phyloP scores from a whole-genome alignment of 2,797 vertebrate species.

The Pseudochirops cupreus region DNA sequence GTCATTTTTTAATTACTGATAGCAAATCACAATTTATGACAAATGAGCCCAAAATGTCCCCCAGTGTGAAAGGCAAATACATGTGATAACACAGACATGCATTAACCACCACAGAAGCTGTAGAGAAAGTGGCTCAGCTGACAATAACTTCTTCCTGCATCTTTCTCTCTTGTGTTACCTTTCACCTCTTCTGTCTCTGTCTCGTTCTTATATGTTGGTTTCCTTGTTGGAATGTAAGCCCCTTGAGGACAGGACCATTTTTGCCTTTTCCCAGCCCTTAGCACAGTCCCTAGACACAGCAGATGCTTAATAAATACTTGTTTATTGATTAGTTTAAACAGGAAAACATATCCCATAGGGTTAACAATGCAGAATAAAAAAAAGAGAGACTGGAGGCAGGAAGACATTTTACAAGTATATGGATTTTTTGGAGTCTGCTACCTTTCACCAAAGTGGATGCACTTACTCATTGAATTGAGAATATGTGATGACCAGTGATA shows the following conservation, averaged over 20 bases:
- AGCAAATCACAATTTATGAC: background rate
- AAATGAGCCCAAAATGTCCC: background rate
- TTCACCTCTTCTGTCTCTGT: background rate
- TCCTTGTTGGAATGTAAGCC: background rate
- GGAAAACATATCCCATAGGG: slow-evolving; percentile 41
- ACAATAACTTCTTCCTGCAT: background rate
- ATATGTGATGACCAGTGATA: background rate
- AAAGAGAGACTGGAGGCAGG: slow-evolving; percentile 41
- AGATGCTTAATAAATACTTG: background rate
- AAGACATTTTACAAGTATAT: slow-evolving; percentile 45
- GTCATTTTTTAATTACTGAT: background rate
- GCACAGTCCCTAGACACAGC: background rate
- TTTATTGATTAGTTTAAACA: slow-evolving; percentile 34
- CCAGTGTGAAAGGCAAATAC: background rate
- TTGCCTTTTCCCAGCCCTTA: background rate
- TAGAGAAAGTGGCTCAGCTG: background rate
- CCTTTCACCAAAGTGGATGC: slow-evolving; percentile 24
- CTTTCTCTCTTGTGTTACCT: background rate
- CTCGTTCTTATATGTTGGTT: background rate
- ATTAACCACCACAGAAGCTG: background rate
- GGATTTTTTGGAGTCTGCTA: slow-evolving; percentile 37
- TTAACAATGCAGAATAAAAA: background rate
- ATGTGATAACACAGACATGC: background rate
- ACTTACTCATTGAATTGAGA: slow-evolving; percentile 46
- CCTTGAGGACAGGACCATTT: background rate